A percentile compares a stretch with the other conserved stretches of the same genome.
These are phyloP conservation scores for Cerastis leucographa DNA, from an alignment of 2,888 invertebrate genomes.

Conservation along the genomic window DNA sequence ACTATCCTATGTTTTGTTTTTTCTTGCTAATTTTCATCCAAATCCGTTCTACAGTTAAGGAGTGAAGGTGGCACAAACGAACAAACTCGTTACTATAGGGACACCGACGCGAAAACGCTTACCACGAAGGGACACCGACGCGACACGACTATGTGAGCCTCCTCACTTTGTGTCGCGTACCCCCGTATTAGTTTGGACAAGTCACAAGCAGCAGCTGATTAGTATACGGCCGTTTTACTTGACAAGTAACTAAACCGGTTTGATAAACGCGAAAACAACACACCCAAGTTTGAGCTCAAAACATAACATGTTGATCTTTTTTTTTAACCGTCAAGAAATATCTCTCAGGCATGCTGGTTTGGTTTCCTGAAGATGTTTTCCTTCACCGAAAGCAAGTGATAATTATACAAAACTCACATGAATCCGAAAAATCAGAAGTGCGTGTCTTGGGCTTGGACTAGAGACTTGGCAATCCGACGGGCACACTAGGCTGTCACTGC, in stretches of 20 bases:
- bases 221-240: not conserved
- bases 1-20: not conserved
- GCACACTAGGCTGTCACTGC: too few relatives aligned
- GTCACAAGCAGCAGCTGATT: not conserved
- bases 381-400: too few relatives aligned
- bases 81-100: not conserved
- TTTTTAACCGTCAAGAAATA: not conserved
- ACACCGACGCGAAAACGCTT: too few relatives aligned
- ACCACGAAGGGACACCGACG: too few relatives aligned
- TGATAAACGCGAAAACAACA: not conserved
- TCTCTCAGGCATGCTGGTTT: too few relatives aligned
- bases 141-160: too few relatives aligned
- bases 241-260: conserved; percentile 7
- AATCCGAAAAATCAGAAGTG: too few relatives aligned
- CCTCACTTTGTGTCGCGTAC: too few relatives aligned
- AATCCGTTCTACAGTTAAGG: not conserved
- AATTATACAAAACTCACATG: too few relatives aligned
- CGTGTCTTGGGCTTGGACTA: too few relatives aligned
- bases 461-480: too few relatives aligned
- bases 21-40: not conserved
- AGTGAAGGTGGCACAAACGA: not conserved
- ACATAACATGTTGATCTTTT: not conserved
- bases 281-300: not conserved
- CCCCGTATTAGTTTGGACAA: not conserved
- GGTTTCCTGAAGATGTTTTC: too few relatives aligned